A percentile compares a stretch with the other conserved stretches of the same genome.
Conservation (phyloP, 2,888 invertebrate species). For the Aleiodes leptofemur region DNA sequence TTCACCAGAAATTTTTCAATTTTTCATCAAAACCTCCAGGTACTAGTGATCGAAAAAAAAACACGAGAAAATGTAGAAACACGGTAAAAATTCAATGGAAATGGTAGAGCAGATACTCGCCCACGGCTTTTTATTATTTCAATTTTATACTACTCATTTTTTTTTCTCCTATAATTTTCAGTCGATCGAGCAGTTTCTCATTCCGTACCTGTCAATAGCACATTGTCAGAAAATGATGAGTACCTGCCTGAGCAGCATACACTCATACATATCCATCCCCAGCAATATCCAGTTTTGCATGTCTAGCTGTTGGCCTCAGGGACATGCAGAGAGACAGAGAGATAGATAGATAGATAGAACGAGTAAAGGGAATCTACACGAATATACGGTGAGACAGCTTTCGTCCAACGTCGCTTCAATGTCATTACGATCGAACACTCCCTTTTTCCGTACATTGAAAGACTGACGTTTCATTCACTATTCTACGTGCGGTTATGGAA, state of each 20-base stretch:
- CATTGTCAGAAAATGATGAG: slow-evolving; percentile 54
- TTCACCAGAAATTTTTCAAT: slow-evolving; percentile 5
- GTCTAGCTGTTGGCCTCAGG: slow-evolving; percentile 22
- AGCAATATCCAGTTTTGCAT: slow-evolving; percentile 50
- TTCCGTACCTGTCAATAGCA: slow-evolving; percentile 56
- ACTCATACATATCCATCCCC: slow-evolving; percentile 26
- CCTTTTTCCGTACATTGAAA: slow-evolving; percentile 9
- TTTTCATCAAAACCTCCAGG: background rate
- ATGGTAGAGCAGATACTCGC: slow-evolving; percentile 5
- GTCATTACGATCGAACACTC: slow-evolving; percentile 46
- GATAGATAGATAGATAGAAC: slow-evolving; percentile 36
- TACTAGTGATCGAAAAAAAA: background rate
- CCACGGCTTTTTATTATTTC: slow-evolving; percentile 31
- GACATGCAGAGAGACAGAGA: slow-evolving; percentile 32
- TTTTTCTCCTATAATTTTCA: slow-evolving; percentile 49
- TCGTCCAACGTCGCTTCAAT: slow-evolving; percentile 45
- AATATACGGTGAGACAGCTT: slow-evolving; percentile 35
- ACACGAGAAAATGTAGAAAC: background rate
- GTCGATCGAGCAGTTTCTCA: slow-evolving; percentile 55
- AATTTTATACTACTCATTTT: background rate
- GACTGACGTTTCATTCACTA: slow-evolving; percentile 49
- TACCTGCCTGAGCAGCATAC: slow-evolving; percentile 53
- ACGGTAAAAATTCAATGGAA: background rate
- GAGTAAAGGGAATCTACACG: slow-evolving; percentile 29
- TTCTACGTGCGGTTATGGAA: slow-evolving; percentile 19